Percentiles rank a stretch among this genome's conserved stretches.
These are phyloP conservation scores for Falco novaeseelandiae DNA, from an alignment of 2,797 vertebrate species.

Conservation along the genomic window DNA sequence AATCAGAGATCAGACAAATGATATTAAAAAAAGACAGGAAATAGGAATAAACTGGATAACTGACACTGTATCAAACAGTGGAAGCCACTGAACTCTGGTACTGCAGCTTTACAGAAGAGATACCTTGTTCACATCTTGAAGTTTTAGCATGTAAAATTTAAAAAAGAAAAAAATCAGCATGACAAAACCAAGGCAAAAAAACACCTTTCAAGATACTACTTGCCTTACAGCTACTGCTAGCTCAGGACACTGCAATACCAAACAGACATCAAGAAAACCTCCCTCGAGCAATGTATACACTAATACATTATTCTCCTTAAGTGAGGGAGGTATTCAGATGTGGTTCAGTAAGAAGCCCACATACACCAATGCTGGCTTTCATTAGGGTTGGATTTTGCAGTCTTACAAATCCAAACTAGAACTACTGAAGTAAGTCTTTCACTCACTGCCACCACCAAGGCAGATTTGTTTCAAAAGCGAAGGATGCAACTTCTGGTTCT, in stretches of 20 bases:
- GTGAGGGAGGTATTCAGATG: background rate
- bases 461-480: background rate
- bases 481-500: background rate
- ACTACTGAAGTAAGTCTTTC: background rate
- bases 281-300: background rate
- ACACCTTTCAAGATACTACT: background rate
- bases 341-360: background rate
- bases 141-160: background rate
- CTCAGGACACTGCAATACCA: background rate
- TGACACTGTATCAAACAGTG: background rate
- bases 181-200: background rate
- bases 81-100: background rate
- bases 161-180: background rate
- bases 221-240: background rate
- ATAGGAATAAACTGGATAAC: slow-evolving; percentile 20
- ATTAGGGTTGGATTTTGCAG: background rate
- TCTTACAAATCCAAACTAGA: background rate
- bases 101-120: background rate
- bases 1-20: slow-evolving; percentile 37
- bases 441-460: background rate
- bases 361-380: background rate
- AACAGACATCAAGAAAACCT: background rate
- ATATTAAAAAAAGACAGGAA: slow-evolving; percentile 13
- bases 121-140: background rate
- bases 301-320: background rate